Evolutionary conservation across 2,797 vertebrate species (phyloP), one percentile per base, ranked within the genome.

Genomic region (Cyprinella venusta): DNA sequence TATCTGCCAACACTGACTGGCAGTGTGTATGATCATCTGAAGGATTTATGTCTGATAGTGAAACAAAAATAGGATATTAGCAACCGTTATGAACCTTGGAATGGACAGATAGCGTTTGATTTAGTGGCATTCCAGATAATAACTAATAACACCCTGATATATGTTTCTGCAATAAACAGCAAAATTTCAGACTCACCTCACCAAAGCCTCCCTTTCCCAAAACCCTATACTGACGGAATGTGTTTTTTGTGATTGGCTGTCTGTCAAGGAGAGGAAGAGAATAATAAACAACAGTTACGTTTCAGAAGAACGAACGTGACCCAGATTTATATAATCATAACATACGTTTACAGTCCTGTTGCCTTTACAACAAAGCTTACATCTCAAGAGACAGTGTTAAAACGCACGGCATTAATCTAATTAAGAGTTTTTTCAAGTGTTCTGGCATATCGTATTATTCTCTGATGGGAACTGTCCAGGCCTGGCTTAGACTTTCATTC

Each of bases 151-250:
- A 12, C 61, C 30, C 52, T 1, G 15, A 77, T 50, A 71, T 4
- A 71, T 4, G 13, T 45, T 77, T 59, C 54, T 70, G 38, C 65
- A 16, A 42, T 59, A 80, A 45, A 59, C 36, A 33, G 61, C 12
- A 4, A 76, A 0, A 50, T 8, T 76, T 80, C 48, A 83, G 74
- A 89, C 94, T 92, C 90, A 96, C 96, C 94, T 96, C 96, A 30
- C 96, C 96, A 38, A 97, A 97, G 26, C 96, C 96, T 56, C 96
- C 96, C 89, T 97, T 97, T 42, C 96, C 96, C 88, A 97, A 92
- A 86, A 97, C 96, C 88, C 96, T 85, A 94, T 97, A 97, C 90
- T 96, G 96, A 81, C 96, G 90, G 91, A 97, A 97, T 0, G 96
- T 97, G 82, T 95, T 96, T 89, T 97, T 97, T 5, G 96, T 97